These are phyloP conservation scores for Platysternon megacephalum DNA, from an alignment of 2,113 vertebrate species.

Conservation along the genomic window DNA sequence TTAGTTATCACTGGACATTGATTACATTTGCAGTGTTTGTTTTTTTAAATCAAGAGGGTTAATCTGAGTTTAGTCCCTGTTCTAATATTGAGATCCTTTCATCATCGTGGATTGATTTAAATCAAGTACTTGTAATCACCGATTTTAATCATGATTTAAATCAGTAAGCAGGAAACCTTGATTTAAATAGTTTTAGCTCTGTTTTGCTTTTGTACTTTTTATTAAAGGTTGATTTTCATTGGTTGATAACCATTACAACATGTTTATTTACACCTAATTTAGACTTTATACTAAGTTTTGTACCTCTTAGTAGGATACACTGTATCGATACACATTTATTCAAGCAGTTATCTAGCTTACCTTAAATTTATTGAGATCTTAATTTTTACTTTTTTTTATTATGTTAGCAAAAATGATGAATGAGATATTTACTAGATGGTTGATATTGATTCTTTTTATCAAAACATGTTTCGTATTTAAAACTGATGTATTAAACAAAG, in stretches of 20 bases:
- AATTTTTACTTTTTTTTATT: background rate
- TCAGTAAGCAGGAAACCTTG: background rate
- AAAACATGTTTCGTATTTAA: background rate
- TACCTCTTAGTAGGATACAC: background rate
- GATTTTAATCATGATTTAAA: background rate
- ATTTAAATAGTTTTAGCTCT: background rate
- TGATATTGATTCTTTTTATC: background rate
- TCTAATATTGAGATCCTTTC: background rate
- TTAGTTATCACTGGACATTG: background rate
- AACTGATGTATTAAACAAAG: background rate
- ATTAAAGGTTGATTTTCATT: background rate
- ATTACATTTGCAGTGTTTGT: background rate
- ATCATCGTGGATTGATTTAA: background rate
- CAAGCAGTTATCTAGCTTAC: background rate
- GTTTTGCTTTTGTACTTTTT: background rate
- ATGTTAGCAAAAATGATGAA: background rate
- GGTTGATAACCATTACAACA: background rate
- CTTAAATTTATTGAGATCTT: background rate
- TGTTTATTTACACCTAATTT: background rate
- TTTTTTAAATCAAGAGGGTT: accelerated
- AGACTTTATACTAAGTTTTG: background rate
- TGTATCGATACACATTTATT: background rate
- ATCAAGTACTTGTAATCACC: background rate
- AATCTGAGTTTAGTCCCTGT: background rate
- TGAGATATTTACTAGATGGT: background rate